Evolutionary conservation across 92 coral and sea anemone genomes (phyloP), one percentile per base, ranked within the genome.

Genomic region (Zoanthus gigantus): DNA sequence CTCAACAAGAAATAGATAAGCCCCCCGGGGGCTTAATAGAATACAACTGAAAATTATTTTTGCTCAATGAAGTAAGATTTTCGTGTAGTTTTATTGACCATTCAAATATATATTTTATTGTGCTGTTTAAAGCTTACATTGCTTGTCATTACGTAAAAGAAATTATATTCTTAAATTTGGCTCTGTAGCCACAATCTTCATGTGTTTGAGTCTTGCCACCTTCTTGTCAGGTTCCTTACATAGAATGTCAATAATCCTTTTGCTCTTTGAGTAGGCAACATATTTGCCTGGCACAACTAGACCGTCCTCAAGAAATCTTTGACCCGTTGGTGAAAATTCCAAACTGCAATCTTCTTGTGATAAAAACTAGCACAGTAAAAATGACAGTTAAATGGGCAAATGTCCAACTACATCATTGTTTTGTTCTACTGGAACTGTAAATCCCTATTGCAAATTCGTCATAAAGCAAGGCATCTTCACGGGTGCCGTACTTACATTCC

Each of bases 281-380:
- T 44, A 73, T 37, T 37, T 73, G 52, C 77, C 77, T 73, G 32
- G 54, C 77, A 73, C 57, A 73, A 73, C 77, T 46, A 73, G 77
- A 44, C 77, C 77, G 56, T 73, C 30, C 77, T 73, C 56, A 73
- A 73, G 77, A 42, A 73, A 73, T 37, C 56, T 7, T 73, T 73
- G 71, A 29, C 86, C 89, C 44, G 89, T 86, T 48, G 86, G 89
- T 56, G 86, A 73, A 77, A 86, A 86, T 76, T 86, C 83, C 44
- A 86, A 86, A 68, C 57, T 52, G 47, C 85, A 83, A 42, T 71
- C 81, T 60, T 65, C 87, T 23, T 71, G 87, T 15, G 46, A 58
- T 71, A 67, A 83, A 83, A 83, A 83, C 71, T 67, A 67, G 63
- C 80, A 75, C 80, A 44, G 80, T 53, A 83, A 50, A 82, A 82